Conservation (phyloP, 2,888 invertebrate species). For the Trypoxylon attenuatum region DNA sequence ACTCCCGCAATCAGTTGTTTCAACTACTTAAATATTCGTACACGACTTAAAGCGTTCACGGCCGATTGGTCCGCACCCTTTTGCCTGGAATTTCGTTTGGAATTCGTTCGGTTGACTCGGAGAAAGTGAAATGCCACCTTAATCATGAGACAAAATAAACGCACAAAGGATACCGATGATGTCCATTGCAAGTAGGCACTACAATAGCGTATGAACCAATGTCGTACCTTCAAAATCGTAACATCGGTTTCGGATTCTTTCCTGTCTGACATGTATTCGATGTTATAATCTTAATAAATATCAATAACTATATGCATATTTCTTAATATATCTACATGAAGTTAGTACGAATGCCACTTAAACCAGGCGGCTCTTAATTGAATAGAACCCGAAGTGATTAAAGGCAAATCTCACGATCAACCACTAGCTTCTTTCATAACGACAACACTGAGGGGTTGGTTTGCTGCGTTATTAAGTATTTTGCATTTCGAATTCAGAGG, state of each 20-base stretch:
- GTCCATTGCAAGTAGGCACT: slow-evolving; percentile 38
- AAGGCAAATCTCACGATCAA: slow-evolving; percentile 1
- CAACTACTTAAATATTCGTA: slow-evolving; percentile 15
- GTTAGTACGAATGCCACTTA: too few relatives aligned
- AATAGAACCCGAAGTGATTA: slow-evolving; percentile 23
- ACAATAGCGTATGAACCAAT: too few relatives aligned
- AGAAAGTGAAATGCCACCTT: slow-evolving; percentile 53
- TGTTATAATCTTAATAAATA: too few relatives aligned
- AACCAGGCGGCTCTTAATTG: too few relatives aligned
- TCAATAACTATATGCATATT: too few relatives aligned
- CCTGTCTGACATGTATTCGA: too few relatives aligned
- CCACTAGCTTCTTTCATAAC: slow-evolving; percentile 13
- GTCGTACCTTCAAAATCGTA: too few relatives aligned
- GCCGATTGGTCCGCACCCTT: slow-evolving; percentile 50
- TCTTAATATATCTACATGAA: too few relatives aligned
- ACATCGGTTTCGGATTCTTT: too few relatives aligned
- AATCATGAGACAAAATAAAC: slow-evolving; percentile 48
- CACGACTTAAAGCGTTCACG: slow-evolving; percentile 42
- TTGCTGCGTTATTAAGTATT: too few relatives aligned
- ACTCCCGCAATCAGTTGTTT: slow-evolving; percentile 9
- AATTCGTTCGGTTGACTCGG: slow-evolving; percentile 44
- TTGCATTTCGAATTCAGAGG: too few relatives aligned
- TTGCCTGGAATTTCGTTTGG: slow-evolving; percentile 47
- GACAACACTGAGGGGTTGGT: slow-evolving; percentile 6
- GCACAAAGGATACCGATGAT: slow-evolving; percentile 32